Evolutionary conservation across 2,113 vertebrate species (phyloP).

Genomic region (Dinomys branickii): DNA sequence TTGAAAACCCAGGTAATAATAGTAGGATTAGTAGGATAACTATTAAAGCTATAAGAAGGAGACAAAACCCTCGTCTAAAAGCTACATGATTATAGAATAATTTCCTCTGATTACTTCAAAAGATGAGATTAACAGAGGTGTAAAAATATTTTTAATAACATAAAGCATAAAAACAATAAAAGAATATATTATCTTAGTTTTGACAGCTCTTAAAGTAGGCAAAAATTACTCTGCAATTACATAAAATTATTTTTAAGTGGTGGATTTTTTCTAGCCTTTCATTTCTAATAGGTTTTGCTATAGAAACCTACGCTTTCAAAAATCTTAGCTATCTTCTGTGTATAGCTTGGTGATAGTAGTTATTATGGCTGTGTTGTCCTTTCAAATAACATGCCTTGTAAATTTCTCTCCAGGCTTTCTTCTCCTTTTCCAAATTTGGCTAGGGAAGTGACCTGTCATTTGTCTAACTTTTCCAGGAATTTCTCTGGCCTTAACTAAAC

Average conservation of each 20-base stretch:
- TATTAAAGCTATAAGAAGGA: not conserved
- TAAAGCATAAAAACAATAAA: not conserved
- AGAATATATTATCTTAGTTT: not conserved
- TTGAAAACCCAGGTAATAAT: slow-evolving; percentile 5
- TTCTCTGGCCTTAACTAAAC: not conserved
- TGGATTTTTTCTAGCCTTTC: not conserved
- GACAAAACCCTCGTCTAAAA: not conserved
- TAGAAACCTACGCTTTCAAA: slow-evolving; percentile 17
- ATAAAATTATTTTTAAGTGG: not conserved
- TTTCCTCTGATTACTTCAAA: not conserved
- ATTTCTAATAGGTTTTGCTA: not conserved
- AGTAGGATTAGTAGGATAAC: not conserved
- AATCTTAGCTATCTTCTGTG: not conserved
- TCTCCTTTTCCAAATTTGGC: not conserved
- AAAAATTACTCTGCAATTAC: not conserved
- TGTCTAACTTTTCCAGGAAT: not conserved
- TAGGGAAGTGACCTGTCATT: not conserved
- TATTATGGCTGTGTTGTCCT: not conserved
- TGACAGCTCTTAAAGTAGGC: not conserved
- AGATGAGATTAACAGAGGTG: not conserved
- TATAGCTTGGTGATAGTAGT: not conserved
- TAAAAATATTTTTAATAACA: not conserved
- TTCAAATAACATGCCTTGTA: not conserved
- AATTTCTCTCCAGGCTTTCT: not conserved
- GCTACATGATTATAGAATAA: not conserved